These are phyloP conservation scores for Enteromius viviparus DNA, from an alignment of 2,797 vertebrate species.

Conservation along the genomic window DNA sequence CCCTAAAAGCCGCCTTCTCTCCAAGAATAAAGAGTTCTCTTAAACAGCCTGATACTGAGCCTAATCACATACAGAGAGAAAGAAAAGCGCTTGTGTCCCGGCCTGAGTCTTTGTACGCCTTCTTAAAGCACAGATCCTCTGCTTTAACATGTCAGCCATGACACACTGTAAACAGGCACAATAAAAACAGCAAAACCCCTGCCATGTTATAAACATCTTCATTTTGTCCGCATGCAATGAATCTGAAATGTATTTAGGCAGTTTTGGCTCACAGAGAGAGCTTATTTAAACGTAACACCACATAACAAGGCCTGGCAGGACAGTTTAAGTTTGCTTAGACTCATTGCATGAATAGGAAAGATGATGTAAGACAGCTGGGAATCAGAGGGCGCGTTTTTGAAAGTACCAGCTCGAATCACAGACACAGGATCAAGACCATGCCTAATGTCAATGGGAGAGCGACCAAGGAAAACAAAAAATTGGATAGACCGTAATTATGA, in stretches of 20 bases:
- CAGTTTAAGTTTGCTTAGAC: constrained; percentile 44
- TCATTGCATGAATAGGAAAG: constrained; percentile 43
- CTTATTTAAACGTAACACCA: constrained; percentile 28
- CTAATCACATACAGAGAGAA: constrained; percentile 67
- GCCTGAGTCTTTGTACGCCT: constrained; percentile 59
- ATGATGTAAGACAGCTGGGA: constrained; percentile 52
- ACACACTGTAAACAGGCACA: constrained; percentile 58
- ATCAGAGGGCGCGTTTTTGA: constrained; percentile 43
- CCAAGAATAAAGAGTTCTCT: constrained; percentile 64
- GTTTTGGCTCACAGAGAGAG: not conserved
- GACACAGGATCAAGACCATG: constrained; percentile 21
- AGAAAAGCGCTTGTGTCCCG: constrained; percentile 43
- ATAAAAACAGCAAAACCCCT: constrained; percentile 44
- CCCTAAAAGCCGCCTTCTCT: constrained; percentile 62
- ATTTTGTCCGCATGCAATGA: constrained; percentile 34
- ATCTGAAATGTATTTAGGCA: constrained; percentile 7
- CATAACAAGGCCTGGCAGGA: constrained; percentile 53
- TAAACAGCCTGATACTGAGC: constrained; percentile 75
- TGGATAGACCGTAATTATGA: constrained; percentile 16
- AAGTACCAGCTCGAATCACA: constrained; percentile 51
- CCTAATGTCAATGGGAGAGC: constrained; percentile 46
- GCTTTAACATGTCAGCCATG: constrained; percentile 52
- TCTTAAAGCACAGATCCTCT: constrained; percentile 49
- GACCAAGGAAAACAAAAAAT: constrained; percentile 54
- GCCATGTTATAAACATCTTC: constrained; percentile 47